Base-by-base conservation (phyloP, 2,113 vertebrate species). In the Myocastor coypus region DNA sequence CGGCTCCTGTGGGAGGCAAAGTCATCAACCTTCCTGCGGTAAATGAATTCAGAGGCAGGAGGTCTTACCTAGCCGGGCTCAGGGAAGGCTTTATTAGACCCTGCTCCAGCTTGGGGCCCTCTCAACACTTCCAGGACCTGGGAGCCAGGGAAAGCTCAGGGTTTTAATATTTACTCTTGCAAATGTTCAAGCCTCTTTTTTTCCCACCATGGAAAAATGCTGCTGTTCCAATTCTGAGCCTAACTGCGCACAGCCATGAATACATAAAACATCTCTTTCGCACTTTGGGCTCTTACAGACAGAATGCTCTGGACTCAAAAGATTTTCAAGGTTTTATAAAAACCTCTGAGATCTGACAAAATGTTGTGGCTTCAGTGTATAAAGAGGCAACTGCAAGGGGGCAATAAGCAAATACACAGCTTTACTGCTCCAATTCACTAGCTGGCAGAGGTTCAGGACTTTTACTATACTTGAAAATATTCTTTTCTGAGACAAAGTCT, bases 1-100 rank as follows among this genome's bases (percentile, higher is more conserved):
- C 83, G 24, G 32, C 20, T 87, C 55, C 42, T 52, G 16, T 17
- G 50, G 16, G 46, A 89, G 52, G 11, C 24, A 34, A 61, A 94
- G 55, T 32, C 57, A 81, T 77, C 75, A 37, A 69, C 32, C 86
- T 87, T 66, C 42, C 26, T 55, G 4, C 24, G n/a, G 46, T 42
- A 32, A 96, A 87, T 80, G 77, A 59, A 59, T 73, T 92, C 71
- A 73, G 37, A 84, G 83, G 13, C 28, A 28, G 61, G 81, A 78
- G 12, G 17, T 7, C 63, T 91, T 83, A 30, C 34, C 14, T 11
- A 7, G 81, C n/a, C 32, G n/a, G 40, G 63, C 30, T 37, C 40
- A 0, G 0, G n/a, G 61, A 73, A 78, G 30, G 28, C 22, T 24
- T 20, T 24, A 7, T 32, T 50, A 24, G 20, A 30, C 20, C 19